A percentile compares a stretch with the other conserved stretches of the same genome.
Conservation (phyloP, 2,113 vertebrate species). For the Halcyon malimbica region DNA sequence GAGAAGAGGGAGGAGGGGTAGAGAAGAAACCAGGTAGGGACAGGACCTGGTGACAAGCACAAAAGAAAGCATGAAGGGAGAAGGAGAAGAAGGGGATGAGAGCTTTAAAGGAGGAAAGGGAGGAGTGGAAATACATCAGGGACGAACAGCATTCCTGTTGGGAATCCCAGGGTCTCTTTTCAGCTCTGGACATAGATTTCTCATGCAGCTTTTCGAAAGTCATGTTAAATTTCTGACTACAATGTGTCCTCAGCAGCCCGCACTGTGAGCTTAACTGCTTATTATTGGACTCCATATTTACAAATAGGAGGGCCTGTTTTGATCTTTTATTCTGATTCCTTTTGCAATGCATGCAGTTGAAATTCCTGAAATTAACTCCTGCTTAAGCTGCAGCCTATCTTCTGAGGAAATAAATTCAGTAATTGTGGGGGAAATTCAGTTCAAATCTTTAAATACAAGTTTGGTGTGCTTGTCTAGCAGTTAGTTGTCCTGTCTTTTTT, state of each 20-base stretch:
- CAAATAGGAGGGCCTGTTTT: constrained; percentile 36
- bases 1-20: not conserved
- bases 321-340: constrained; percentile 47
- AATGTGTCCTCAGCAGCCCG: constrained; percentile 45
- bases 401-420: not conserved
- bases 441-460: not conserved
- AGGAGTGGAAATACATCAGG: not conserved
- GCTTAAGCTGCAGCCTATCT: not conserved
- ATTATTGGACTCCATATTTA: constrained; percentile 43
- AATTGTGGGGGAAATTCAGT: not conserved
- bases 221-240: constrained; percentile 43
- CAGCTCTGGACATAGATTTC: constrained; percentile 24
- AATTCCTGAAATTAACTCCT: constrained; percentile 38
- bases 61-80: not conserved
- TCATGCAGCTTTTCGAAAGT: constrained; percentile 53
- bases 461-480: not conserved
- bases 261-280: constrained; percentile 54
- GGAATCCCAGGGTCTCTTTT: constrained; percentile 39
- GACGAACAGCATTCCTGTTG: not conserved
- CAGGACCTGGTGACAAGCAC: not conserved
- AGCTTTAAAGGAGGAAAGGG: not conserved
- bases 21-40: not conserved
- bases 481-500: not conserved
- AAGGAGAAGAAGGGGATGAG: not conserved
- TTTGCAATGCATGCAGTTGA: not conserved